Percentiles rank a stretch among this genome's conserved stretches.
These are phyloP conservation scores for Thalpophila matura DNA, from an alignment of 2,888 invertebrate genomes.

Conservation along the genomic window DNA sequence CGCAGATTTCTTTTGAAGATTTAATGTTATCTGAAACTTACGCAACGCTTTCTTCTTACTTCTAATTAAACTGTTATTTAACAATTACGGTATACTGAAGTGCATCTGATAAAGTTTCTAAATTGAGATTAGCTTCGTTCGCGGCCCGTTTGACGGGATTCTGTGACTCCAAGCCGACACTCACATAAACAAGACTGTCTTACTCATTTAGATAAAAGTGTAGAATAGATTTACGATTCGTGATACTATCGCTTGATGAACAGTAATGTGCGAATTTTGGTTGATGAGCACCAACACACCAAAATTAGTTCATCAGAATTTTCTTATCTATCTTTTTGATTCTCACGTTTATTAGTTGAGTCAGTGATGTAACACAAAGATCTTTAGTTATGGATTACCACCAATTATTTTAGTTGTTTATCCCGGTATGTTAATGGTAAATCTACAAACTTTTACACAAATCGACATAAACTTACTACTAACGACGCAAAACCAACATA, in stretches of 20 bases:
- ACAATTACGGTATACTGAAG: constrained; percentile 35
- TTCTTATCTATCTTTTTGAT: constrained; percentile 5
- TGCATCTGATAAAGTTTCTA: constrained; percentile 55
- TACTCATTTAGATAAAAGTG: constrained; percentile 55
- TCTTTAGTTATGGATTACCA: constrained; percentile 3
- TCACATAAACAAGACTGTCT: constrained; percentile 52
- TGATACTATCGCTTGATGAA: constrained; percentile 47
- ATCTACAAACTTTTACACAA: background rate
- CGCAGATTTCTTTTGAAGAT: constrained; percentile 49
- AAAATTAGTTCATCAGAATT: constrained; percentile 12
- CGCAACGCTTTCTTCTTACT: constrained; percentile 34
- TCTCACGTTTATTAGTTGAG: constrained; percentile 15
- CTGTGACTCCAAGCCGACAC: constrained; percentile 51
- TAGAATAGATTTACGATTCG: constrained; percentile 56
- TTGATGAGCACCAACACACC: constrained; percentile 25
- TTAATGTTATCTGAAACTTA: constrained; percentile 40
- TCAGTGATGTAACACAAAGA: background rate
- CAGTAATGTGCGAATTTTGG: constrained; percentile 39
- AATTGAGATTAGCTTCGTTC: constrained; percentile 49
- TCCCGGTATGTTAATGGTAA: background rate
- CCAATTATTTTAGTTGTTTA: background rate
- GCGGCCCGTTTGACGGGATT: constrained; percentile 48
- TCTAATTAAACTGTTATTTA: constrained; percentile 46
- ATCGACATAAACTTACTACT: background rate
- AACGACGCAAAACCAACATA: constrained; percentile 14